Evolutionary conservation across 2,113 vertebrate species (phyloP), one percentile per base, ranked within the genome.

Genomic region (Muntiacus muntjak): DNA sequence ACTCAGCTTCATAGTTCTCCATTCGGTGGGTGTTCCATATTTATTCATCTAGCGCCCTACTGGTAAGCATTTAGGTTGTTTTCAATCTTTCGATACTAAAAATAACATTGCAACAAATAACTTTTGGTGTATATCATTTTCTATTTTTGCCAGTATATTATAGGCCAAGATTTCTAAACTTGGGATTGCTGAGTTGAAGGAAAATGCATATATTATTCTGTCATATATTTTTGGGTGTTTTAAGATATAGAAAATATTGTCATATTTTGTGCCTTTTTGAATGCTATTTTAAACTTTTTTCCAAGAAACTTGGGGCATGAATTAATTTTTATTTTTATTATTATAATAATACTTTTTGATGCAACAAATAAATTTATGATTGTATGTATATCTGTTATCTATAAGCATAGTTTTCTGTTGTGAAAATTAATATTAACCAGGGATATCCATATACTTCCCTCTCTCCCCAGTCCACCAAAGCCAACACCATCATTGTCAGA

Each of bases 291-390:
- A 79, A 95, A 67, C 43, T 79, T 16, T 87, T 79, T 93, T 95
- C 67, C 2, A 19, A 89, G 54, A 87, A 86, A 64, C 15, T n/a
- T 81, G 14, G n/a, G 17, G 23, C 5, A 85, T 71, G 45, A 54
- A 87, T 62, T 82, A 87, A 64, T 92, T 91, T 82, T 52, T 3
- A 90, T 47, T 96, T 95, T 90, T 15, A 93, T 87, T 67, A 71
- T 89, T 89, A 87, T 85, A 19, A 82, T 85, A 94, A 47, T 47
- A 7, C 7, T 16, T 87, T 52, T 79, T 79, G 30, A 90, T 74
- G 2, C 15, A 62, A 19, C 43, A 89, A 50, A n/a, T 54, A 71
- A 16, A 50, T 43, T 58, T 76, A 83, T 81, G 28, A 78, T 87
- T n/a, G 36, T 8, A 40, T 43, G 1, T 43, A 30, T 91, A 74